Base-by-base conservation (phyloP, 2,113 vertebrate genomes). In the Azemiops feae region DNA sequence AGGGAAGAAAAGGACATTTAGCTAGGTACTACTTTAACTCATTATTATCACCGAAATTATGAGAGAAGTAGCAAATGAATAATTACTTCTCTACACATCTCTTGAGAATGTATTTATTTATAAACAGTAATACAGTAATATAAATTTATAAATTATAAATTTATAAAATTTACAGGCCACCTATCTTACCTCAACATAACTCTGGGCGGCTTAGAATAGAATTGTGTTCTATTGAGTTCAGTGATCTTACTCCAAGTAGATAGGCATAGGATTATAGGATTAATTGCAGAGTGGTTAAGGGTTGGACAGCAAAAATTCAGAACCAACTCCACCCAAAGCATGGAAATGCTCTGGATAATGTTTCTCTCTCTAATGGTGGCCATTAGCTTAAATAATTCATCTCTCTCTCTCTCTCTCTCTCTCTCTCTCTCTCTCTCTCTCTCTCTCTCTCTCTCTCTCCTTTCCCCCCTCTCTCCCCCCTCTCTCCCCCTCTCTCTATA, bases 321-420 rank as follows among this genome's bases (percentile, higher is more conserved):
- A 74, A 34, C 34, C n/a, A 74, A 34, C 5, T 34, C n/a, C n/a
- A 74, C 1, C n/a, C 64, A 74, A 74, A 34, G 64, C 5, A 34
- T 34, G 14, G n/a, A 74, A 74, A 34, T 18, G 30, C 64, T 34
- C 14, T 69, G 64, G 60, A n/a, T 64, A n/a, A n/a, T 12, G 27
- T 53, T 0, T 20, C 18, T 55, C 54, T 1, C 54, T 5, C 54
- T n/a, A n/a, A n/a, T n/a, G n/a, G n/a, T n/a, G n/a, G n/a, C n/a
- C n/a, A n/a, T n/a, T n/a, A n/a, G n/a, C n/a, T n/a, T n/a, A n/a
- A n/a, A n/a, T n/a, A n/a, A n/a, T n/a, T n/a, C n/a, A n/a, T 4
- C 1, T 18, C 16, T 4, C 14, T 54, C 16, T 0, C 4, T 22
- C 16, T 9, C 55, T 1, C 54, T 5, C 54, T 4, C 1, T 18